A percentile compares a stretch with the other conserved stretches of the same genome.
phyloP scores from a whole-genome alignment of 2,797 vertebrate genomes.

The Arctocebus calabarensis region DNA sequence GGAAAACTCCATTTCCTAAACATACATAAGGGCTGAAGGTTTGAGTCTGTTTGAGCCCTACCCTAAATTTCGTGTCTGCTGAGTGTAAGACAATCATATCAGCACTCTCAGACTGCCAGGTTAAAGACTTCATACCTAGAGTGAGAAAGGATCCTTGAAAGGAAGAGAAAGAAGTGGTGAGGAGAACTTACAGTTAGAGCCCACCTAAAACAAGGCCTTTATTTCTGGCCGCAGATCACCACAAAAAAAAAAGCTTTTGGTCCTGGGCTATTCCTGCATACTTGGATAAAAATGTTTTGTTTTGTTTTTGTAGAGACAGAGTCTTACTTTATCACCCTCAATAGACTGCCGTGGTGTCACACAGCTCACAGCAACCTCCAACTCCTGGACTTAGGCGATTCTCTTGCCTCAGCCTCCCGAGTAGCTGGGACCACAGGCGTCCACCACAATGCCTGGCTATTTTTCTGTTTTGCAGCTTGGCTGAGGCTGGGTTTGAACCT shows the following conservation, averaged over 20 bases:
- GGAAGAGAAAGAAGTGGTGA: not conserved
- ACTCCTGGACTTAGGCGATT: too few relatives aligned
- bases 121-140: not conserved
- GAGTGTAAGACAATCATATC: rapidly evolving
- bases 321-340: too few relatives aligned
- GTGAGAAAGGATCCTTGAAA: not conserved
- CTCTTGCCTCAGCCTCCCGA: too few relatives aligned
- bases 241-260: not conserved
- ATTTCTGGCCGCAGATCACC: not conserved
- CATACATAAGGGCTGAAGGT: not conserved
- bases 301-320: too few relatives aligned
- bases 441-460: too few relatives aligned
- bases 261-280: not conserved
- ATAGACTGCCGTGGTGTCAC: too few relatives aligned
- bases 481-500: too few relatives aligned
- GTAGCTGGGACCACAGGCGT: too few relatives aligned
- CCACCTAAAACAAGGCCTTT: not conserved
- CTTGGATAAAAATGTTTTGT: too few relatives aligned
- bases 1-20: not conserved
- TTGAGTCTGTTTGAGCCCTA: not conserved
- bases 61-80: not conserved
- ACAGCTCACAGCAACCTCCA: too few relatives aligned
- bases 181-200: not conserved
- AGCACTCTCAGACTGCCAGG: not conserved
- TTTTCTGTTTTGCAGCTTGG: too few relatives aligned